A percentile compares a stretch with the other conserved stretches of the same genome.
Conservation (phyloP, 2,888 invertebrate genomes). For the Embidobia sp. region DNA sequence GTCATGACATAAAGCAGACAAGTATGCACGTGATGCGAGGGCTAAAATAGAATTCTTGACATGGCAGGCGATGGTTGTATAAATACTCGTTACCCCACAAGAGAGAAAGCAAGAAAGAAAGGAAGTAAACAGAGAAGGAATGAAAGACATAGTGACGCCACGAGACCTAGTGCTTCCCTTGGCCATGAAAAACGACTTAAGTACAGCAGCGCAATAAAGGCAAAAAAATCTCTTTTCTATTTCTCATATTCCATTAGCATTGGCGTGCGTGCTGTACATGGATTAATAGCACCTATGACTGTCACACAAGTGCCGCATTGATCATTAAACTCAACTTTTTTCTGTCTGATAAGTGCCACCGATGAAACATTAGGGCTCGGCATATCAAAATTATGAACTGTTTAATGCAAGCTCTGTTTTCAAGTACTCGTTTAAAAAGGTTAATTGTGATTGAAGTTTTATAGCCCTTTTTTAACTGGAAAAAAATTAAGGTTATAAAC, state of each 20-base stretch:
- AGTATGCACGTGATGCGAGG: constrained; percentile 39
- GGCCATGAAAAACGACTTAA: constrained; percentile 14
- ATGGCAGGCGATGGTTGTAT: constrained; percentile 52
- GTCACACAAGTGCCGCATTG: no score
- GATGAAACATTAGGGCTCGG: no score
- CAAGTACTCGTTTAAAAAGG: no score
- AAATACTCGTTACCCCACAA: constrained; percentile 54
- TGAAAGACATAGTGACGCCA: constrained; percentile 34
- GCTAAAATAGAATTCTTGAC: constrained; percentile 65
- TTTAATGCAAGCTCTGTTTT: constrained; percentile 10
- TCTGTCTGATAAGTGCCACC: not conserved
- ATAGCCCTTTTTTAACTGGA: no score
- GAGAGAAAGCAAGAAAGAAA: constrained; percentile 11
- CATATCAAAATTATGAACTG: constrained; percentile 16
- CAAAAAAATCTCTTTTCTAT: not conserved
- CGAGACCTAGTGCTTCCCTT: constrained; percentile 24
- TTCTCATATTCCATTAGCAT: constrained; percentile 6
- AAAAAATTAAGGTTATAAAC: no score
- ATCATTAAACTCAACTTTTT: not conserved
- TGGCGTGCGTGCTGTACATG: constrained; percentile 16
- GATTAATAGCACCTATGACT: constrained; percentile 15
- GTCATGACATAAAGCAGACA: constrained; percentile 31
- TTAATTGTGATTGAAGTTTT: no score
- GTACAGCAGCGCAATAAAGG: not conserved
- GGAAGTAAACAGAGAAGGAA: constrained; percentile 11